phyloP scores from a whole-genome alignment of 2,888 invertebrate genomes.

The Gryllus longicercus region DNA sequence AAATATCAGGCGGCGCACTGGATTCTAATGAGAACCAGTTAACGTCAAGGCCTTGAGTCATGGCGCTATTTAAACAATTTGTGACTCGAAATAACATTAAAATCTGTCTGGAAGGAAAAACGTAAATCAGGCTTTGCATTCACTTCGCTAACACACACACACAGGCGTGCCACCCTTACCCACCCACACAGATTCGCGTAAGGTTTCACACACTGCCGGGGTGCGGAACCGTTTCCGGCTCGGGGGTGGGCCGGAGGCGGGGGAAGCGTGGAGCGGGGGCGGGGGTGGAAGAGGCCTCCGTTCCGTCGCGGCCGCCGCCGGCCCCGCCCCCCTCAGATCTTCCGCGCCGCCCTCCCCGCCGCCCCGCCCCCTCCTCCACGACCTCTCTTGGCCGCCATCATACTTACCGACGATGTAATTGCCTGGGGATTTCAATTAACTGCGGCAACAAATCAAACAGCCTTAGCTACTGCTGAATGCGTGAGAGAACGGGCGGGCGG shows the following conservation, averaged over 20 bases:
- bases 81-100: slow-evolving; percentile 54
- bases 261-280: too few relatives aligned
- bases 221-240: too few relatives aligned
- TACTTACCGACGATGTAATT: slow-evolving; percentile 47
- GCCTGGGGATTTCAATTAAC: slow-evolving; percentile 54
- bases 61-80: slow-evolving; percentile 56
- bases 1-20: slow-evolving; percentile 47
- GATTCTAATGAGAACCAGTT: slow-evolving; percentile 52
- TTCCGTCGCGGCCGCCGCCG: slow-evolving; percentile 1
- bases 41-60: slow-evolving; percentile 52
- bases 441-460: slow-evolving; percentile 54
- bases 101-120: slow-evolving; percentile 51
- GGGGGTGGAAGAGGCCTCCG: too few relatives aligned
- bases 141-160: slow-evolving; percentile 33
- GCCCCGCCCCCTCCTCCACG: slow-evolving; percentile 37
- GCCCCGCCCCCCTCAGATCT: slow-evolving; percentile 6
- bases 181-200: slow-evolving; percentile 21
- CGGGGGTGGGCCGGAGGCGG: too few relatives aligned
- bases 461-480: slow-evolving; percentile 47
- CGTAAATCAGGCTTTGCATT: slow-evolving; percentile 53
- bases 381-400: slow-evolving; percentile 40
- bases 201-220: too few relatives aligned
- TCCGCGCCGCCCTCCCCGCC: slow-evolving; percentile 18
- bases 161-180: background rate
- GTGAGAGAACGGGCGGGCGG: slow-evolving; percentile 1